Evolutionary conservation across 1,140 invertebrate species (phyloP).

Genomic region (Drosophila pruinosa): DNA sequence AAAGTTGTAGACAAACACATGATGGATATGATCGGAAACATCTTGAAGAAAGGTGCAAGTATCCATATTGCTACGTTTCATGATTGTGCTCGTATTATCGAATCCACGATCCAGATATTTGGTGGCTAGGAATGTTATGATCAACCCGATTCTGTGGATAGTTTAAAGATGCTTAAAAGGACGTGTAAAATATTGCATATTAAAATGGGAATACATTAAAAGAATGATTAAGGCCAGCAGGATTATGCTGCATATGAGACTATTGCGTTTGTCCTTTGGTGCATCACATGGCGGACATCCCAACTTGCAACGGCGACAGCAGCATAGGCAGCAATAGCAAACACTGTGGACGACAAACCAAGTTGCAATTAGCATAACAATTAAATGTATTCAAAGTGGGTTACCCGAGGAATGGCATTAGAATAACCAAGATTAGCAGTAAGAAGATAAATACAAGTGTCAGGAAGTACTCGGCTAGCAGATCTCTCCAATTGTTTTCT

Average conservation of each 20-base stretch:
- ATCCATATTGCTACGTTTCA: slow-evolving; percentile 86
- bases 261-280: slow-evolving; percentile 89
- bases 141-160: slow-evolving; percentile 89
- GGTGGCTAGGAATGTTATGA: slow-evolving; percentile 94
- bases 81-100: slow-evolving; percentile 84
- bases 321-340: slow-evolving; percentile 93
- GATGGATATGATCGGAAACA: slow-evolving; percentile 87
- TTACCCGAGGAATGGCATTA: slow-evolving; percentile 87
- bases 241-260: slow-evolving; percentile 89
- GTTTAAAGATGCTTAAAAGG: slow-evolving; percentile 55
- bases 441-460: slow-evolving; percentile 84
- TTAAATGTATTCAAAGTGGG: slow-evolving; percentile 1
- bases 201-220: slow-evolving; percentile 87
- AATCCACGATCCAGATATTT: slow-evolving; percentile 90
- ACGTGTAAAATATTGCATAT: not conserved
- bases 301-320: slow-evolving; percentile 90
- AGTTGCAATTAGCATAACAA: no score
- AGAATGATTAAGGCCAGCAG: slow-evolving; percentile 89
- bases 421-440: slow-evolving; percentile 85
- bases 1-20: slow-evolving; percentile 88
- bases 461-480: slow-evolving; percentile 85
- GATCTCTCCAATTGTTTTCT: slow-evolving; percentile 84
- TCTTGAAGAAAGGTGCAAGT: slow-evolving; percentile 87
- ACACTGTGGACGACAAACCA: slow-evolving; percentile 83
- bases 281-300: slow-evolving; percentile 90